Evolutionary conservation across 2,797 vertebrate species (phyloP).

Genomic region (Scleropages formosus): DNA sequence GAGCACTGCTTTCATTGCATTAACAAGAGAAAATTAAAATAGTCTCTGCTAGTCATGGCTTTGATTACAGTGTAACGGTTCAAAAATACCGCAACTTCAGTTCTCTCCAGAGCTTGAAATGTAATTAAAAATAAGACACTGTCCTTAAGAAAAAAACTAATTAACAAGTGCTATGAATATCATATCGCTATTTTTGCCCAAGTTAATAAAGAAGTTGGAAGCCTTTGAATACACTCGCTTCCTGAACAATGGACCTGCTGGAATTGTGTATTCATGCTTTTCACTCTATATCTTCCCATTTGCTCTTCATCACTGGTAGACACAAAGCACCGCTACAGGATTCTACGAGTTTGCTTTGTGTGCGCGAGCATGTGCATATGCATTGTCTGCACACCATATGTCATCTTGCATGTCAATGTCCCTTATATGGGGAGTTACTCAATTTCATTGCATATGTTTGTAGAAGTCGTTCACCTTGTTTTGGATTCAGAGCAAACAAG

Average conservation of each 20-base stretch:
- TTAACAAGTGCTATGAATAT: slow-evolving; percentile 39
- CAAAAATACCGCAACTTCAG: slow-evolving; percentile 14
- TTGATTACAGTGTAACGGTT: neutral
- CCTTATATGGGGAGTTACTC: neutral
- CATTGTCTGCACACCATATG: neutral
- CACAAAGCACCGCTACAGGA: neutral
- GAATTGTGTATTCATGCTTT: neutral
- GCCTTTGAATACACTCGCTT: neutral
- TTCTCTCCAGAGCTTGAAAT: slow-evolving; percentile 39
- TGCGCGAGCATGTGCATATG: slow-evolving; percentile 4
- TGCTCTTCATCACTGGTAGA: neutral
- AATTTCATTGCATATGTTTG: too few species aligned
- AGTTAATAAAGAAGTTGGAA: slow-evolving; percentile 17
- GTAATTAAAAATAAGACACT: slow-evolving; percentile 48
- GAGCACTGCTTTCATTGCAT: neutral
- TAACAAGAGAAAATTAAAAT: slow-evolving; percentile 2
- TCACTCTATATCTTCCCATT: neutral
- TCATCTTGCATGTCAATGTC: neutral
- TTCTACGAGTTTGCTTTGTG: neutral
- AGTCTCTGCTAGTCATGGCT: neutral
- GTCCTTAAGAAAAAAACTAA: slow-evolving; percentile 43
- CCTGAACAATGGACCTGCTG: neutral
- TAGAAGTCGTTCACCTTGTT: neutral
- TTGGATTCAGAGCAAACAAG: neutral
- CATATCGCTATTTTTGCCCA: slow-evolving; percentile 12